These are phyloP conservation scores for Eupithecia centaureata DNA, from an alignment of 2,888 invertebrate species.

Conservation along the genomic window DNA sequence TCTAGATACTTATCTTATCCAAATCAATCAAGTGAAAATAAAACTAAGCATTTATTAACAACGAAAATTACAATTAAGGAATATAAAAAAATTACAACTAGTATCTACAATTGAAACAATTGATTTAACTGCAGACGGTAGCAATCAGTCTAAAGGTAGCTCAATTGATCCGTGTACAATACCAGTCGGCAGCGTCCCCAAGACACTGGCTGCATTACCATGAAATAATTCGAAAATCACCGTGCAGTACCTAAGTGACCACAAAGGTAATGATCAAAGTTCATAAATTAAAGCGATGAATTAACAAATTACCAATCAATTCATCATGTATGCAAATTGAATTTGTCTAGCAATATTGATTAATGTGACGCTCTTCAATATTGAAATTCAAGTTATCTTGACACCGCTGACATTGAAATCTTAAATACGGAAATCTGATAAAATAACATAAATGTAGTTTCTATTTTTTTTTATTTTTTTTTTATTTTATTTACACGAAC, in stretches of 20 bases:
- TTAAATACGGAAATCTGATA: conserved; percentile 34
- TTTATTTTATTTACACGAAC: too few species aligned
- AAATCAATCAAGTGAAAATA: neutral
- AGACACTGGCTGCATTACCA: too few species aligned
- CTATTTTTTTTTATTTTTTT: too few species aligned
- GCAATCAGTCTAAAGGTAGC: too few species aligned
- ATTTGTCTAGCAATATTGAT: conserved; percentile 22
- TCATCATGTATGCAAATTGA: conserved; percentile 29
- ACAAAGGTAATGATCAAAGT: conserved; percentile 10
- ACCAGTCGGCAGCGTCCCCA: too few species aligned
- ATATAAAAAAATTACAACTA: too few species aligned
- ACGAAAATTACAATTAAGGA: too few species aligned
- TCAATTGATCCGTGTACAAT: too few species aligned
- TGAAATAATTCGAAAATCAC: neutral
- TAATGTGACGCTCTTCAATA: conserved; percentile 20
- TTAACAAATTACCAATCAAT: conserved; percentile 23
- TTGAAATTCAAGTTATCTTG: conserved; percentile 21
- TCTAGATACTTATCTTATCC: neutral
- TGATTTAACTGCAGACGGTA: too few species aligned
- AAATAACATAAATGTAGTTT: conserved; percentile 21
- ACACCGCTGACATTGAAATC: conserved; percentile 29
- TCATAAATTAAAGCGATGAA: conserved; percentile 10
- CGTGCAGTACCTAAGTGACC: neutral
- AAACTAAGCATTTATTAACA: neutral
- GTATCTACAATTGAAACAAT: too few species aligned